Evolutionary conservation across 2,888 invertebrate species (phyloP), one percentile per base, ranked within the genome.

Genomic region (Malacosoma neustria): DNA sequence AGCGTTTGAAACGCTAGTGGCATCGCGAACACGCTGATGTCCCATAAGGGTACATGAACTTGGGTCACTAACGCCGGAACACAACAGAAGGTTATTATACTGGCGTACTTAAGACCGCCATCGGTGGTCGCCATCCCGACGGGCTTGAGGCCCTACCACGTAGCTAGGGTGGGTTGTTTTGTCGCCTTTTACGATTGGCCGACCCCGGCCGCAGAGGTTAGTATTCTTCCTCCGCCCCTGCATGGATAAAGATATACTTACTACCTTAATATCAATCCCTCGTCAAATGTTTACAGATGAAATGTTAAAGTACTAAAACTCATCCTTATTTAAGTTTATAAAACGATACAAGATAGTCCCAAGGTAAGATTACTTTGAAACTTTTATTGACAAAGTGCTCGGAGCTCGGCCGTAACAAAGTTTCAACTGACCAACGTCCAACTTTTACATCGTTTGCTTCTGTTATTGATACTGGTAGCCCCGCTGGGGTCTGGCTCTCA

Each of bases 381-480:
- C 61, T 76, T 74, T 73, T 79, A 76, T 76, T 75, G 75, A 75
- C 71, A 72, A 72, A 74, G 64, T 70, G 59, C 50, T 51, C 52
- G 52, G 50, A 50, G 48, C 62, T 52, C 54, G 52, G 45, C 50
- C 61, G 60, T 63, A 69, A 63, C 63, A 65, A 79, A 77, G 71
- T 77, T 76, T 54, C 48, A 39, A 61, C 64, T 71, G 74, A 68
- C 77, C 72, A 61, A 49, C 59, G 60, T 57, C 58, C 51, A 72
- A 76, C 65, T 74, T 73, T 54, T 60, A 57, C 61, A 50, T 62
- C 62, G 59, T 61, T 60, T 59, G 55, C 61, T 55, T 60, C 55
- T 59, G 70, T 74, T 79, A 79, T 81, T 80, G 75, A 79, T 77
- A 77, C 60, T 42, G 52, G 46, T 51, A 49, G 47, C 51, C 46